phyloP scores from a whole-genome alignment of 2,113 vertebrate genomes.

The Oncorhynchus mykiss region DNA sequence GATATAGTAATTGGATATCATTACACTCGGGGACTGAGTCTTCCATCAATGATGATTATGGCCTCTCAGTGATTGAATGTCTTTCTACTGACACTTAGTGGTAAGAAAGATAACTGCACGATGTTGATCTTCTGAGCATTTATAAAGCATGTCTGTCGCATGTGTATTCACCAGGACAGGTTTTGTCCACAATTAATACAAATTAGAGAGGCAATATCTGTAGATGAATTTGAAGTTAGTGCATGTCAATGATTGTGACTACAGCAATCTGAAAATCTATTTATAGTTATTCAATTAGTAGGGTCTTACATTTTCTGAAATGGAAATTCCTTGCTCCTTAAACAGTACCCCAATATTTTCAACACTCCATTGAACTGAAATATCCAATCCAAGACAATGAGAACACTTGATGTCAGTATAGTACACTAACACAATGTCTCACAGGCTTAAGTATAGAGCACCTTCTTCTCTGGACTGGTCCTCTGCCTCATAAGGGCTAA shows the following conservation, averaged over 20 bases:
- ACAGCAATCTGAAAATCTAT: neutral
- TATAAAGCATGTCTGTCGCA: neutral
- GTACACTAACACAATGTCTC: neutral
- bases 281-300: slow-evolving; percentile 1
- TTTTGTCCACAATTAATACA: neutral
- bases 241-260: slow-evolving; percentile 1
- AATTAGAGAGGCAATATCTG: neutral
- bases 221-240: neutral
- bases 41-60: neutral
- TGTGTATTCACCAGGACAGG: neutral
- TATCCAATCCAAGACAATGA: neutral
- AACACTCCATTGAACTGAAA: slow-evolving; percentile 31
- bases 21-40: neutral
- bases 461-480: neutral
- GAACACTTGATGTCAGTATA: neutral
- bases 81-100: slow-evolving; percentile 65
- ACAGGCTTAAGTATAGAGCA: neutral
- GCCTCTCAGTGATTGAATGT: slow-evolving; percentile 29
- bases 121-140: neutral
- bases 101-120: slow-evolving; percentile 46
- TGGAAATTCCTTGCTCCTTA: neutral
- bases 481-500: slow-evolving; percentile 59
- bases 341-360: neutral
- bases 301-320: neutral
- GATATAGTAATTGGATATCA: too few relatives aligned